Evolutionary conservation across 2,113 vertebrate genomes (phyloP), one percentile per base, ranked within the genome.

Genomic region (Hemiprocne comata): DNA sequence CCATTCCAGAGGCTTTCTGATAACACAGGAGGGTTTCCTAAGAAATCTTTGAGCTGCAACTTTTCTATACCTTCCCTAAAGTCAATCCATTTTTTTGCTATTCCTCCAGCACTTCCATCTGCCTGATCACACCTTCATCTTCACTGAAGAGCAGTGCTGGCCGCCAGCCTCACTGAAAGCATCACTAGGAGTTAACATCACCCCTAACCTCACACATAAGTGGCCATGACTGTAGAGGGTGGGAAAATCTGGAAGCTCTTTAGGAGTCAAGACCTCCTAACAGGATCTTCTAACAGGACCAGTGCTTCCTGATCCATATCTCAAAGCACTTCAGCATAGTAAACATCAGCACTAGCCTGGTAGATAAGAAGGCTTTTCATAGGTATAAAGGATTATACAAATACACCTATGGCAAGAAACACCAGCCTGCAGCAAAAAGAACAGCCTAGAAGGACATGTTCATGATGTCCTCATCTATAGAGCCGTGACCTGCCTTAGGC

Each of bases 31-130:
- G 44, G 7, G 17, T 90, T 81, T 92, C 34, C 65, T 62, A 78
- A 50, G 21, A 78, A 85, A 82, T 36, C 7, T 31, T n/a, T 60
- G 34, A 87, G 16, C 33, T 67, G 14, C 58, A 62, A 7, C 15
- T 44, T 61, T 70, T 83, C 75, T 62, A 7, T 42, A 54, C 14
- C 31, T 82, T 85, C 28, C 38, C 40, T 18, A 54, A 64, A 20
- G 11, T 50, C 42, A 31, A 31, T 62, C 3, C 1, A 1, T 12
- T 57, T 71, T 66, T 85, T 55, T 0, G 0, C 23, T 46, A 25
- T 55, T 86, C 28, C 14, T 80, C 25, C 23, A 79, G 44, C 66
- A 60, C 9, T 5, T 65, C 28, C 38, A 24, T 62, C 42, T 78
- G 34, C 46, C 40, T 80, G 50, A 60, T 62, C n/a, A 61, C 42